Evolutionary conservation across 2,797 vertebrate species (phyloP).

Genomic region (Thripadectes ignobilis): DNA sequence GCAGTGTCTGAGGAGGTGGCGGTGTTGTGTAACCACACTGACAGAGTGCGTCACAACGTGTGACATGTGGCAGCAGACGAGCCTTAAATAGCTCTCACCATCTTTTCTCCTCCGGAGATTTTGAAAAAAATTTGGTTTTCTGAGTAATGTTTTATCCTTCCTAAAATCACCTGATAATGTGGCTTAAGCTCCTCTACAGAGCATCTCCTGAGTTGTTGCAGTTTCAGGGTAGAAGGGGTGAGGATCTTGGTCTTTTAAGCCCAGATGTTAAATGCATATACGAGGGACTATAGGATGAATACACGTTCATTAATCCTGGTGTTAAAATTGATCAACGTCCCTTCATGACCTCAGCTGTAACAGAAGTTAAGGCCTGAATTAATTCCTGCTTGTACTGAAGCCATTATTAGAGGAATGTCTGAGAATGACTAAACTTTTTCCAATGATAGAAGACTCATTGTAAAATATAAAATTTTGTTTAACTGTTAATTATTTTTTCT

Average conservation of each 20-base stretch:
- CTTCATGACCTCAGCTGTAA: not conserved
- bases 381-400: not conserved
- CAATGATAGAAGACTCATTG: not conserved
- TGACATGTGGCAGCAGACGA: conserved; percentile 61
- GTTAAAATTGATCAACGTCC: not conserved
- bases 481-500: not conserved
- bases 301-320: not conserved
- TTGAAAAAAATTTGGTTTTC: conserved; percentile 52
- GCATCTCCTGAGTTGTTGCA: rapidly evolving
- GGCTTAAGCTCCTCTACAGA: not conserved
- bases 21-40: conserved; percentile 55
- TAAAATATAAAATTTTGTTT: not conserved
- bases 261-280: not conserved
- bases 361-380: not conserved
- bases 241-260: not conserved
- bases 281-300: not conserved
- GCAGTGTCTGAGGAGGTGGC: conserved; percentile 37
- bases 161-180: conserved; percentile 18
- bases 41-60: conserved; percentile 53
- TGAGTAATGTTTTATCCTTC: conserved; percentile 44
- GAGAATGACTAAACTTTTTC: not conserved
- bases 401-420: not conserved
- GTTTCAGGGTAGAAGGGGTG: not conserved
- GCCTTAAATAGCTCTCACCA: conserved; percentile 57
- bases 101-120: conserved; percentile 50